Evolutionary conservation across 2,113 vertebrate species (phyloP), one percentile per base, ranked within the genome.

Genomic region (Pteronura brasiliensis): DNA sequence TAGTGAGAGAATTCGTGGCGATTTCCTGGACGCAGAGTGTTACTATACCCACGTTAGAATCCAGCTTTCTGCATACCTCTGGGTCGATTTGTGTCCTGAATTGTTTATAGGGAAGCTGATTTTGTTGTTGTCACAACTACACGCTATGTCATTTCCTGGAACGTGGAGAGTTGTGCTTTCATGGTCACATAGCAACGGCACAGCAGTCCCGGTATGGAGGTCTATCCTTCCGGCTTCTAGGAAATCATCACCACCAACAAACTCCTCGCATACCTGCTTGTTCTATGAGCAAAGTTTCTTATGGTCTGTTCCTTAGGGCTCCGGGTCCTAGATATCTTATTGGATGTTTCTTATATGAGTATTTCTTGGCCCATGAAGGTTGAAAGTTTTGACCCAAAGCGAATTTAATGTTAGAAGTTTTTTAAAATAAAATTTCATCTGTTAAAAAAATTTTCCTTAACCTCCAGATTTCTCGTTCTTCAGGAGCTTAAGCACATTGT

Each of bases 111-210:
- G 23, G 61, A 69, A 83, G 83, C n/a, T 31, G 49, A 36, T 52
- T 25, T 20, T 55, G 29, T 5, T 39, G 82, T 82, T 74, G 42
- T n/a, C 31, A 7, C 88, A 7, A 14, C 27, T 2, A 44, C 31
- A 49, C 10, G 6, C 47, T 18, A 29, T 15, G 36, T 76, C 25
- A 1, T 29, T 85, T 87, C 79, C 42, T 44, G 49, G n/a, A 57
- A 67, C 21, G 52, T 59, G 18, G 7, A 6, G 1, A 2, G 21
- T 83, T 27, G 17, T 17, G 42, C 23, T 90, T 84, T 2, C n/a
- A 2, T 15, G 15, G 47, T 67, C 36, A 1, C 39, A 5, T 1
- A 42, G 81, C 55, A 72, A 47, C 2, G 0, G 0, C 0, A 2
- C 34, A 0, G 14, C 1, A 18, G 42, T 81, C 13, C 31, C 39